Base-by-base conservation (phyloP, 2,797 vertebrate species). In the Catostomus latipinnis region DNA sequence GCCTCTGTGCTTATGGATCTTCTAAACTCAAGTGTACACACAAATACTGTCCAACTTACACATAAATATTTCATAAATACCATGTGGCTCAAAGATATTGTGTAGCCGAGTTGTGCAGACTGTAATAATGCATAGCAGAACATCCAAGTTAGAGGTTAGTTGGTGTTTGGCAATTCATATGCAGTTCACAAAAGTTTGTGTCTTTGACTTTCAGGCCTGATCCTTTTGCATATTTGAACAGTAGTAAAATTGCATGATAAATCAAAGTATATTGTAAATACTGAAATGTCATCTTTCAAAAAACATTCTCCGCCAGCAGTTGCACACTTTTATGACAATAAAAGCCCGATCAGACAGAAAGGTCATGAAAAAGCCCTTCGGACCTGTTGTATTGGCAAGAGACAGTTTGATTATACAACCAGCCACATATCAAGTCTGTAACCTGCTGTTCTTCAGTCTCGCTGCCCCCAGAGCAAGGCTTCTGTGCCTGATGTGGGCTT, bases 21-120 rank as follows among this genome's bases (percentile, higher is more conserved):
- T 48, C 43, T 67, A 13, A 50, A 68, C 48, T 53, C 5, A 22
- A 57, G 49, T n/a, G 57, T 12, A 46, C 60, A 12, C 3, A n/a
- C 3, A 4, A 5, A 58, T 14, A 68, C 70, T n/a, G 7, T 34
- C 61, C 62, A 12, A 18, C 16, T 46, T 43, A 34, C 50, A 81
- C 46, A 45, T 62, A 34, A 9, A 71, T 71, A 70, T 87, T 90
- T 89, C 84, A 84, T 85, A 88, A 89, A 91, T 85, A 90, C 84
- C 86, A 87, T 2, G 86, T 87, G 84, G 85, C 75, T 76, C 14
- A 18, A 48, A 76, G 68, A 86, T 81, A 88, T 86, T 83, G 83
- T 84, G 13, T 14, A 66, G 82, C 66, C 58, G 56, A 78, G 81
- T 65, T 54, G 46, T 9, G 63, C 72, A 4, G 13, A 72, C 71